phyloP scores from a whole-genome alignment of 2,797 vertebrate species.

The Pantherophis alleghaniensis region DNA sequence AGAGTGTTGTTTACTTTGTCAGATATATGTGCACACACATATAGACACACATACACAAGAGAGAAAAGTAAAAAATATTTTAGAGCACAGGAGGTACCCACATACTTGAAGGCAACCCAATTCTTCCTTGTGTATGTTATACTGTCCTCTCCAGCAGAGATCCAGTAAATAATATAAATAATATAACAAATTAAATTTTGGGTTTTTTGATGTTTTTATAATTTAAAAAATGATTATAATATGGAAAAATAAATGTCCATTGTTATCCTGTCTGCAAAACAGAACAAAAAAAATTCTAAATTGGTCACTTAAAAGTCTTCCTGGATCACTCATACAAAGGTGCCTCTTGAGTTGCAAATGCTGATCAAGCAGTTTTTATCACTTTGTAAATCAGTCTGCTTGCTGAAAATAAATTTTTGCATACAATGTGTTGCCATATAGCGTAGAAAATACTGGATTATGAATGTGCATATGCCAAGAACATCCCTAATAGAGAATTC shows the following conservation, averaged over 20 bases:
- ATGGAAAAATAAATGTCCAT: neutral
- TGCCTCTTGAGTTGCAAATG: neutral
- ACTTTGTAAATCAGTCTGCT: neutral
- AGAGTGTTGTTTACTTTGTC: neutral
- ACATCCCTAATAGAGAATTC: slow-evolving; percentile 51
- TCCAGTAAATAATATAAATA: neutral
- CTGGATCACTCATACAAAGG: slow-evolving; percentile 47
- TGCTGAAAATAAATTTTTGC: neutral
- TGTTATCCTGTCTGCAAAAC: neutral
- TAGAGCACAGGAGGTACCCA: neutral
- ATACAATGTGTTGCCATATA: neutral
- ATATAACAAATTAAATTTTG: slow-evolving; percentile 7
- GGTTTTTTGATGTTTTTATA: neutral
- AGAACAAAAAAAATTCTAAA: slow-evolving; percentile 33
- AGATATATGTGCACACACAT: neutral
- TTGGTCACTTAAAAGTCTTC: slow-evolving; percentile 52
- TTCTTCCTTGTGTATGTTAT: rapidly evolving
- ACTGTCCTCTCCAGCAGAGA: neutral
- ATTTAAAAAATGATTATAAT: neutral
- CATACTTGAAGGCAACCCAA: neutral
- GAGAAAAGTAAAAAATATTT: neutral
- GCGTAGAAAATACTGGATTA: slow-evolving; percentile 41
- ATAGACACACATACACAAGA: neutral
- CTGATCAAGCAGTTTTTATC: neutral
- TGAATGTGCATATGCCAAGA: slow-evolving; percentile 49